Evolutionary conservation across 2,797 vertebrate species (phyloP), one percentile per base, ranked within the genome.

Genomic region (Poeciliopsis infans): DNA sequence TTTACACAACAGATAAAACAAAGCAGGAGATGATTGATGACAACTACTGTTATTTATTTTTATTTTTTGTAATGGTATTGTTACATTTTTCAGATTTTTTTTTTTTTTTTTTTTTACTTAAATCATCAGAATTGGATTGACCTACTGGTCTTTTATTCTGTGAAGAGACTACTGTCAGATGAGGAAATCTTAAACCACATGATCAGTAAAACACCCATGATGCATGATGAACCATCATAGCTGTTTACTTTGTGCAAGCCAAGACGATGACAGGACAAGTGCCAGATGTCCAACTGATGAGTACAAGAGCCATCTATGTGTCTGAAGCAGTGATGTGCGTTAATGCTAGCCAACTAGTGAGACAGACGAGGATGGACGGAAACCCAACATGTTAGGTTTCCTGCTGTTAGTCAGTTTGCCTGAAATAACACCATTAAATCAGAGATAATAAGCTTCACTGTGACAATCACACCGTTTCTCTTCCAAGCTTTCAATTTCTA

Each of bases 351-450:
- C 72, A 85, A 77, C 80, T 75, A 78, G 79, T 39, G 25, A 41
- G 53, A 70, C 76, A 76, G 83, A 78, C 74, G 18, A 59, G 41
- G 8, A 75, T n/a, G 39, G n/a, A 81, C 72, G 53, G 46, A 80
- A 84, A 78, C 41, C 68, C 8, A 39, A 77, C 83, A 82, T 88
- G 78, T 87, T 55, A 0, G 75, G 79, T 84, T 82, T 82, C 87
- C 81, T 83, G 76, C 75, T 85, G 83, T 84, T 84, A 91, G 86
- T 88, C 83, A 82, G 80, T 49, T 64, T 81, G 81, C 80, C 78
- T 88, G 45, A 90, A 91, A 91, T 88, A 90, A 85, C 75, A 79
- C 82, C 75, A 91, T 91, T 86, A 87, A 84, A 87, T 82, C 80
- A 88, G 47, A 77, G 83, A 87, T 79, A 88, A 89, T 75, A 83